A percentile compares a stretch with the other conserved stretches of the same genome.
Conservation (phyloP, 2,888 invertebrate genomes). For the Stictocephala bisonia region DNA sequence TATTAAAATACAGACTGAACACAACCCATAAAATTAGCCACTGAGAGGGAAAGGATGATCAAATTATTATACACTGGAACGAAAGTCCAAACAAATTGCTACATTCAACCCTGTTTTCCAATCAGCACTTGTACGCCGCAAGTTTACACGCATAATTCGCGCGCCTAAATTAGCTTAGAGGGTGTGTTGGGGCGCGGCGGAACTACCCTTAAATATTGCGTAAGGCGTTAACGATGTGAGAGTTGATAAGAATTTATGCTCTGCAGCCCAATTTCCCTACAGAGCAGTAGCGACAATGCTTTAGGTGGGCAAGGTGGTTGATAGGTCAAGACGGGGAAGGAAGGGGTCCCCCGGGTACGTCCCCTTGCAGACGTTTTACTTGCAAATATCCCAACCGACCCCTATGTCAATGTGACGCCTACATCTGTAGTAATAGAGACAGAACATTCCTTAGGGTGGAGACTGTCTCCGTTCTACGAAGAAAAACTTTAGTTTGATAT, state of each 20-base stretch:
- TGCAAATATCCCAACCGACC: slow-evolving; percentile 34
- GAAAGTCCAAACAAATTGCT: no score
- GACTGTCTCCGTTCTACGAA: no score
- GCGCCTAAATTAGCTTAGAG: slow-evolving; percentile 22
- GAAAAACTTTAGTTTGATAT: no score
- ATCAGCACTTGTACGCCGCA: not conserved
- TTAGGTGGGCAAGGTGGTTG: slow-evolving; percentile 17
- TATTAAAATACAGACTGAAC: no score
- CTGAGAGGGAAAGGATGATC: no score
- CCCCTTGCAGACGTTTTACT: slow-evolving; percentile 30
- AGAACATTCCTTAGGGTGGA: no score
- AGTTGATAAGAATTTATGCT: slow-evolving; percentile 40
- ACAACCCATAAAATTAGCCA: no score
- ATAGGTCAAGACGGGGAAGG: slow-evolving; percentile 33
- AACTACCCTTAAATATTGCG: slow-evolving; percentile 20
- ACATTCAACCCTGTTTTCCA: not conserved
- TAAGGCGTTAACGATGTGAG: slow-evolving; percentile 24
- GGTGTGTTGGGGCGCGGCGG: not conserved
- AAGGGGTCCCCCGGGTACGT: slow-evolving; percentile 15
- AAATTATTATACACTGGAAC: no score
- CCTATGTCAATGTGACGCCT: not conserved
- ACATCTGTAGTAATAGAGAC: no score
- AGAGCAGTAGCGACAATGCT: slow-evolving; percentile 30
- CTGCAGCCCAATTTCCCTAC: slow-evolving; percentile 28
- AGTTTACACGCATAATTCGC: no score